Base-by-base conservation (phyloP, 2,888 invertebrate genomes). In the Byasa hedistus region DNA sequence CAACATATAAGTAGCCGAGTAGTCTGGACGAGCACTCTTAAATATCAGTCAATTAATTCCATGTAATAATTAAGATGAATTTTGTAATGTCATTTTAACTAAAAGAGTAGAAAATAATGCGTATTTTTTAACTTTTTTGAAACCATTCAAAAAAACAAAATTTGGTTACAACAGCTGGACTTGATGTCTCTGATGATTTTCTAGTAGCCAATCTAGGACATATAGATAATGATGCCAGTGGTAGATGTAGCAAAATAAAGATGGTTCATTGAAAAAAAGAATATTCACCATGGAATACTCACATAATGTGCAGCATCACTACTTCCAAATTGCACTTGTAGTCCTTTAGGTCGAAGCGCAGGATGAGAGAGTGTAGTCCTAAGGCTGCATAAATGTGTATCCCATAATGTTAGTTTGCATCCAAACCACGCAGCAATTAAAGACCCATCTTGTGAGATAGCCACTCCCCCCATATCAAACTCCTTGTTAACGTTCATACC, bases 381-480 rank as follows among this genome's bases (percentile, higher is more conserved):
- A 19, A 92, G 73, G 56, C 79, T 85, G 70, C 90, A 89, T 51
- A 85, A 68, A 69, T 88, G 85, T 0, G 89, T 83, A 69, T 92
- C 92, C 92, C 92, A 92, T 39, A 92, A 65, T 0, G 91, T 91
- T 62, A 92, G 73, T 69, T 91, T 91, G 54, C 84, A 81, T 0
- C 92, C 92, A 64, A 91, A 91, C 92, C 92, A 92, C 1, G 91
- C 91, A 0, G 92, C 92, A n/a, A 91, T 89, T 65, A 91, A 72
- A 0, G 92, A 92, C 0, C 92, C 91, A 32, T 92, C 92, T 57
- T 87, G 85, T 0, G 92, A 91, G 70, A 92, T 85, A 17, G 89
- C 89, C 7, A 89, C 86, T 2, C 86, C 89, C 0, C 90, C 90
- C 87, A 91, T 88, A 39, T 82, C 81, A n/a, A 71, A 74, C 64